These are phyloP conservation scores for Haliclystus octoradiatus DNA, from an alignment of 30 jellyfish, hydroid and myxozoan genomes.

Conservation along the genomic window DNA sequence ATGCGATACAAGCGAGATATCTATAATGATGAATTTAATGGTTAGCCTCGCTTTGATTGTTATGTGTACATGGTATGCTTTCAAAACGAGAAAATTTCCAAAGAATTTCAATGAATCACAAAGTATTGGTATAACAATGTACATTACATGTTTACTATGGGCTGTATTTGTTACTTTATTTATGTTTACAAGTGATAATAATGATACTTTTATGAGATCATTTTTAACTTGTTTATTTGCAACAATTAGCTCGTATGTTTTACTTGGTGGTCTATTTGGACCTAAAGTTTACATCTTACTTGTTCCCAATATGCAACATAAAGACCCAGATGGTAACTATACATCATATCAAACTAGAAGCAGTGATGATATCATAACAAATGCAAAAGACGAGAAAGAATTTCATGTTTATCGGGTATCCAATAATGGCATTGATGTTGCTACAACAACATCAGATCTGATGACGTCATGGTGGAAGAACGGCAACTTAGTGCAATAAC, in stretches of 20 bases:
- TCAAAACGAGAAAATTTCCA: constrained; percentile 84
- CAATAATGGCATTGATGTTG: neutral
- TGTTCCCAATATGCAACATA: neutral
- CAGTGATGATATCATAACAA: neutral
- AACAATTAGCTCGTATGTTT: constrained; percentile 24
- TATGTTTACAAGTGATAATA: constrained; percentile 10
- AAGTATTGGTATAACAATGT: constrained; percentile 91
- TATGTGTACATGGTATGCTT: constrained; percentile 82
- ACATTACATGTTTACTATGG: constrained; percentile 61
- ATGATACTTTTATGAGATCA: constrained; percentile 6
- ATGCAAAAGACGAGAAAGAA: neutral
- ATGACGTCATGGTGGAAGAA: constrained; percentile 1
- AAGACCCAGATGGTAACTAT: constrained; percentile 17
- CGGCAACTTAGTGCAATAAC: too few relatives aligned
- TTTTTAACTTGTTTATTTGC: constrained; percentile 25
- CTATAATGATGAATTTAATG: constrained; percentile 46
- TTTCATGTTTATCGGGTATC: neutral
- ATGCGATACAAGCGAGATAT: constrained; percentile 41
- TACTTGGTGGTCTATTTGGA: constrained; percentile 47
- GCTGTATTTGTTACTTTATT: constrained; percentile 41
- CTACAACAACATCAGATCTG: neutral
- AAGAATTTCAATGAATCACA: constrained; percentile 79
- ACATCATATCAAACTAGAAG: neutral
- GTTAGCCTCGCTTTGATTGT: constrained; percentile 67
- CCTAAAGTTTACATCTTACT: constrained; percentile 20